Conservation (phyloP, 2,113 vertebrate genomes). For the Piaya cayana region DNA sequence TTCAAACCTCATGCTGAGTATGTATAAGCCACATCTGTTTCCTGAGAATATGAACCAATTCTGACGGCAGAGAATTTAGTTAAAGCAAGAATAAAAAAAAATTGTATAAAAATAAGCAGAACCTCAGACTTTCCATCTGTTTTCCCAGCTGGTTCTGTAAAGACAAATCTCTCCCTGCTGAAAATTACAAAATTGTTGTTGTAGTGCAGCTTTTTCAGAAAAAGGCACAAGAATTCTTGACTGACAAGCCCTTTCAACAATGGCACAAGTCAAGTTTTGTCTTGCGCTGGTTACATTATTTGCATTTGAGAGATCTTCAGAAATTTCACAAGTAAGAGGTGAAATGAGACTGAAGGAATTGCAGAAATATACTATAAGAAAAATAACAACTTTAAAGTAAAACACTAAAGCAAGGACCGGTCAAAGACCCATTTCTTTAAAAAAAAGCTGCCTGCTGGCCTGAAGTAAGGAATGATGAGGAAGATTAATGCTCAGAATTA, state of each 20-base stretch:
- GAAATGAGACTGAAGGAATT: background rate
- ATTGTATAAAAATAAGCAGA: background rate
- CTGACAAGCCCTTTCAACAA: constrained; percentile 16
- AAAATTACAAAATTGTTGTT: constrained; percentile 62
- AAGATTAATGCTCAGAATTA: background rate
- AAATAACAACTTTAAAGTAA: background rate
- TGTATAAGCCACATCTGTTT: background rate
- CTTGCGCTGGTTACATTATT: background rate
- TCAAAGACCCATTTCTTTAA: background rate
- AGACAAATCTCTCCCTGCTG: background rate
- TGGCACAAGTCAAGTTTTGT: constrained; percentile 25
- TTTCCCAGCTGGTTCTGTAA: constrained; percentile 53
- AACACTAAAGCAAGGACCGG: background rate
- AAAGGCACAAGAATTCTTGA: background rate
- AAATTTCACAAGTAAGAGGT: background rate
- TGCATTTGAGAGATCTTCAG: background rate
- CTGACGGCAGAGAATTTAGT: background rate
- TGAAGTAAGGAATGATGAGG: background rate
- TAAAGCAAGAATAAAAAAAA: background rate
- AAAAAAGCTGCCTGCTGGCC: background rate
- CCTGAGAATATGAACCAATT: background rate
- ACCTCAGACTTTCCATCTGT: constrained; percentile 39
- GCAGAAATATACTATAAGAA: background rate
- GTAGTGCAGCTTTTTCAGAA: constrained; percentile 1
- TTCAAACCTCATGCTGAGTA: background rate